Conservation (phyloP, 2,113 vertebrate genomes). For the Scartelaos histophorus region DNA sequence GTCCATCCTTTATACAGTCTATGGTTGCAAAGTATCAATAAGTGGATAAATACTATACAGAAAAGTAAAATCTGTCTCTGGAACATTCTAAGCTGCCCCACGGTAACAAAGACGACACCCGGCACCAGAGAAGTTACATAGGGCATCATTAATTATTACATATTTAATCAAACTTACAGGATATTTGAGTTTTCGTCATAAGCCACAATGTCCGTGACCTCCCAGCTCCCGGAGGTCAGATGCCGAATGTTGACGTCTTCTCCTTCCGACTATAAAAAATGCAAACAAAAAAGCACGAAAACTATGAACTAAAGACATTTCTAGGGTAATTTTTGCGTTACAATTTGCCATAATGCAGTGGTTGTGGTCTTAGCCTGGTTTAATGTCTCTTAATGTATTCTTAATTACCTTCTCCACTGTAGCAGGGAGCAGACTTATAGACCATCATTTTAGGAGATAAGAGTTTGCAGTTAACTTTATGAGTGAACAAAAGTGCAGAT, state of each 20-base stretch:
- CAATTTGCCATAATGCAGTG: background rate
- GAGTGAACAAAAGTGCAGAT: background rate
- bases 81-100: too few species aligned
- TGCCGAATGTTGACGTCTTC: constrained; percentile 61
- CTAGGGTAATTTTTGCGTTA: background rate
- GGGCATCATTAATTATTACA: background rate
- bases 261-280: constrained; percentile 42
- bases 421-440: constrained; percentile 15
- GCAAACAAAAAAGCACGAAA: background rate
- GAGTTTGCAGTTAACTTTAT: background rate
- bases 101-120: too few species aligned
- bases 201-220: constrained; percentile 65
- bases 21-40: too few species aligned
- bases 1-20: too few species aligned
- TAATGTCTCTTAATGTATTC: constrained; percentile 27
- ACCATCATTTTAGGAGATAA: constrained; percentile 12
- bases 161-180: constrained; percentile 53
- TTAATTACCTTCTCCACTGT: constrained; percentile 30
- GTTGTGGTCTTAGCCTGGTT: background rate
- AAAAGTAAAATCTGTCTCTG: too few species aligned
- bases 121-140: too few species aligned
- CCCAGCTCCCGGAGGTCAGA: constrained; percentile 78
- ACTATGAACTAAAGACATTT: background rate
- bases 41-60: too few species aligned
- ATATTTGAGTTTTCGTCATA: constrained; percentile 58